Base-by-base conservation (phyloP, 2,888 invertebrate genomes). In the Automeris io region DNA sequence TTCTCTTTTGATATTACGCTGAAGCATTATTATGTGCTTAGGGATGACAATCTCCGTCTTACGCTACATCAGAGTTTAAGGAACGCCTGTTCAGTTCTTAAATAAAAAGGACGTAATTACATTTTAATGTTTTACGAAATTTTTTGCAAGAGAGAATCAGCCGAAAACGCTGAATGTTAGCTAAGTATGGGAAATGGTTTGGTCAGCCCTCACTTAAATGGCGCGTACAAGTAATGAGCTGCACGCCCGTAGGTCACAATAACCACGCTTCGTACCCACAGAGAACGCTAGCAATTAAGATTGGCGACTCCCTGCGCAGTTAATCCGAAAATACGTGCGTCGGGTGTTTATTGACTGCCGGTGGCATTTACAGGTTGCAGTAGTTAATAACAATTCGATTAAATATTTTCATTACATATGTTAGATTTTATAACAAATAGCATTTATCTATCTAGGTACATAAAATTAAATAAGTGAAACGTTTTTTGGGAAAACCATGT, bases 281-380 rank as follows among this genome's bases (percentile, higher is more conserved):
- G 66, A 70, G 70, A 64, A 70, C 62, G 69, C 55, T 61, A 62
- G 70, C 80, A 83, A 83, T 85, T 85, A 83, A 82, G 80, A 82
- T 77, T 73, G 77, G 76, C 70, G 63, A 73, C 75, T 76, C 79
- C 78, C 80, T 70, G 66, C 66, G 66, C 61, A 75, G 81, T 82
- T 85, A 82, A 83, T 83, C 80, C 74, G 67, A 75, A 81, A 78
- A 78, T 83, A 85, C 85, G 82, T 85, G 82, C 65, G 61, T 56
- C 55, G 82, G 70, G 76, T 79, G 78, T 80, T 83, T 83, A 86
- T 83, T 71, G 77, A 75, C 76, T 77, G 61, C 63, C 65, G 69
- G 67, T 64, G 65, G 60, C 66, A 51, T 62, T 71, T 62, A 59
- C 51, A 57, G 56, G 51, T 50, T 51, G 51, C n/a, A n/a, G n/a